phyloP scores from a whole-genome alignment of 2,888 invertebrate genomes.

The Melinaea marsaeus region DNA sequence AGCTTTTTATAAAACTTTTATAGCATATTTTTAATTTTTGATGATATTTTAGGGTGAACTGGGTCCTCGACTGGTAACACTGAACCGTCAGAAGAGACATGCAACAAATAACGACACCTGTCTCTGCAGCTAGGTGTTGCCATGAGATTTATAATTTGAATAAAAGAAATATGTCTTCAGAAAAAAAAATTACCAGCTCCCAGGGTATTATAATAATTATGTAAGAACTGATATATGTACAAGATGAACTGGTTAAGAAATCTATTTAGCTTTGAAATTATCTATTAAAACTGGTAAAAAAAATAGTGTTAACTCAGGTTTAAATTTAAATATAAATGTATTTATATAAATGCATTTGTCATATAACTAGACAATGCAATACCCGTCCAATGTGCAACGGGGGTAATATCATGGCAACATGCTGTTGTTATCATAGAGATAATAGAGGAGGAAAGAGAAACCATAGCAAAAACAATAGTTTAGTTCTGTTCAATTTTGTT shows the following conservation, averaged over 20 bases:
- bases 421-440: not conserved
- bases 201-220: constrained; percentile 1
- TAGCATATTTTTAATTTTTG: not conserved
- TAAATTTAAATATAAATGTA: not conserved
- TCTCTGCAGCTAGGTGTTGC: constrained; percentile 51
- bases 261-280: no score
- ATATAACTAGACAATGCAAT: not conserved
- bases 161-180: not conserved
- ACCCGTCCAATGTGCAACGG: not conserved
- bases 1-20: not conserved
- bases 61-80: constrained; percentile 51
- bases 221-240: no score
- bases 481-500: no score
- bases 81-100: constrained; percentile 49
- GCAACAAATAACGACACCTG: constrained; percentile 46
- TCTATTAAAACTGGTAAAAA: no score
- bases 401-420: not conserved
- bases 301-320: no score
- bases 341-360: not conserved
- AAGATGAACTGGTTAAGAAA: no score
- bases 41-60: constrained; percentile 53
- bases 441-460: no score
- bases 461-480: no score
- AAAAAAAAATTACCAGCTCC: not conserved
- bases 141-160: no score